Conservation (phyloP, 2,797 vertebrate genomes). For the Oreonectes daqikongensis region DNA sequence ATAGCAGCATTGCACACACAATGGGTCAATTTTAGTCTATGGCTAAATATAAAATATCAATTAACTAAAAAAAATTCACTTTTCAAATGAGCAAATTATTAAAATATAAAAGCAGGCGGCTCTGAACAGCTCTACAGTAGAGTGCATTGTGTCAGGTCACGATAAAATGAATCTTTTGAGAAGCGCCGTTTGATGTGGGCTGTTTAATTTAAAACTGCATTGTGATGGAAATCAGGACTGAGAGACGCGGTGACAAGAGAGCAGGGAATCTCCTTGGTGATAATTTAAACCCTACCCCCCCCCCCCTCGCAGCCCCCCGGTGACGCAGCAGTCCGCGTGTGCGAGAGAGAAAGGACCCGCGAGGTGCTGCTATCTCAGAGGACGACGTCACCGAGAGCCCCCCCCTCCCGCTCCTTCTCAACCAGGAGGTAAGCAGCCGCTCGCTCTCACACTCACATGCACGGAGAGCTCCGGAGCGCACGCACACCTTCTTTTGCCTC, state of each 20-base stretch:
- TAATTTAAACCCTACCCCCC: conserved; percentile 56
- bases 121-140: conserved; percentile 61
- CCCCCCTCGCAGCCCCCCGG: conserved; percentile 66
- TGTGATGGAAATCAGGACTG: conserved; percentile 76
- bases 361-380: conserved; percentile 88
- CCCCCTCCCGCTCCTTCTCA: conserved; percentile 44
- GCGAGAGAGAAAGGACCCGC: conserved; percentile 82
- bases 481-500: conserved; percentile 24
- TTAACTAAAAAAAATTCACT: conserved; percentile 60
- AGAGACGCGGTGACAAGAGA: conserved; percentile 54
- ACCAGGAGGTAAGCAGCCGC: conserved; percentile 52
- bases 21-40: background rate
- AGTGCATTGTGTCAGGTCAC: conserved; percentile 65
- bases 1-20: background rate
- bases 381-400: conserved; percentile 79
- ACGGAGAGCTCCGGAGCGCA: background rate
- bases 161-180: conserved; percentile 71
- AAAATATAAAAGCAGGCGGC: conserved; percentile 63
- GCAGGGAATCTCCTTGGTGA: conserved; percentile 77
- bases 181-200: conserved; percentile 68
- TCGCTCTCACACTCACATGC: conserved; percentile 2
- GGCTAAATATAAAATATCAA: conserved; percentile 44
- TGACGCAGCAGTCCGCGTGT: conserved; percentile 83
- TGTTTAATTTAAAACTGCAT: conserved; percentile 64
- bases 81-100: conserved; percentile 62